phyloP scores from a whole-genome alignment of 2,888 invertebrate genomes.

The Plagiodera versicolora region DNA sequence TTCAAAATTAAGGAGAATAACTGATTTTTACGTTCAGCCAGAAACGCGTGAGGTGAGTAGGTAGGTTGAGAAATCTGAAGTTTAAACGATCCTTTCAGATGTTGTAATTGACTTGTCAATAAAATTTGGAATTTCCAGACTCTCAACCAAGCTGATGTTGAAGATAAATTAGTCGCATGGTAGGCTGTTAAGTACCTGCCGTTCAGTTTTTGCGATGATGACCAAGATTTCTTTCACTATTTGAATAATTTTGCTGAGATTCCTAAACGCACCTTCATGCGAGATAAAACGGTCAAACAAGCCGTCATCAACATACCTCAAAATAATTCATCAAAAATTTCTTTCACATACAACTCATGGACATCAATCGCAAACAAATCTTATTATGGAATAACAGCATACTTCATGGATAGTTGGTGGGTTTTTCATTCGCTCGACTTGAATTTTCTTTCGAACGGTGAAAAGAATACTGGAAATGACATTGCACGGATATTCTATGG shows the following conservation, averaged over 20 bases:
- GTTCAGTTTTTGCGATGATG: constrained; percentile 19
- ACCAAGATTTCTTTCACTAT: neutral
- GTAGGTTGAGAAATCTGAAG: too few species aligned
- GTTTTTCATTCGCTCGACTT: constrained; percentile 31
- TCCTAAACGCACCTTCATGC: constrained; percentile 13
- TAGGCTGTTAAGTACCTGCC: constrained; percentile 14
- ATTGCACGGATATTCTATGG: constrained; percentile 31
- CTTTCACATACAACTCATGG: constrained; percentile 38
- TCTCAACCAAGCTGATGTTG: too few species aligned
- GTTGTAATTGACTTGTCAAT: too few species aligned
- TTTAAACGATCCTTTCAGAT: too few species aligned
- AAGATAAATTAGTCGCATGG: constrained; percentile 13
- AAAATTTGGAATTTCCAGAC: too few species aligned
- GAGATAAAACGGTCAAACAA: neutral
- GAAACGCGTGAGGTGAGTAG: too few species aligned
- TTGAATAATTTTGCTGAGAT: neutral
- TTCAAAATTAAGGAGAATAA: too few species aligned
- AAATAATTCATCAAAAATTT: constrained; percentile 17
- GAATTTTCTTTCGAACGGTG: constrained; percentile 36
- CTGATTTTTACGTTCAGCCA: too few species aligned
- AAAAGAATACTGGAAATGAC: constrained; percentile 38
- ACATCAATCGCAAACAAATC: constrained; percentile 33
- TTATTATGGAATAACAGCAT: constrained; percentile 37
- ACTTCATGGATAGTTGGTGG: constrained; percentile 38
- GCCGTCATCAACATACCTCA: constrained; percentile 4